phyloP scores from a whole-genome alignment of 1,140 invertebrate species.

The Drosophila equinoxialis region DNA sequence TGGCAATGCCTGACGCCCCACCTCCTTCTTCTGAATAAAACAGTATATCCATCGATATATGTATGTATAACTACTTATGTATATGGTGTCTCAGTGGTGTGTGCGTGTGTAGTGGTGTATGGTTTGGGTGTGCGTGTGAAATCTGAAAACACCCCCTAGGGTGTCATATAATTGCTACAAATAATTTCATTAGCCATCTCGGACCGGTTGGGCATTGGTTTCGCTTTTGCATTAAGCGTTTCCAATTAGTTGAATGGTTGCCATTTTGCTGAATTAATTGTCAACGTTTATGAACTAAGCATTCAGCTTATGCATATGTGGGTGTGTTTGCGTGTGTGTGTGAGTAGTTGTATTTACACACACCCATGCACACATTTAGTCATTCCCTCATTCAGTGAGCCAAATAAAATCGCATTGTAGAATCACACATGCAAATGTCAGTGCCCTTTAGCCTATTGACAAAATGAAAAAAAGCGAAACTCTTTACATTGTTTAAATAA shows the following conservation, averaged over 20 bases:
- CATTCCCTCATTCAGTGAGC: slow-evolving; percentile 4
- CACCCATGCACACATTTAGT: slow-evolving; percentile 26
- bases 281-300: slow-evolving; percentile 76
- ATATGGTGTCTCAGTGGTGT: slow-evolving; percentile 2
- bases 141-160: slow-evolving; percentile 61
- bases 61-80: too few relatives aligned
- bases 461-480: slow-evolving; percentile 32
- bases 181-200: slow-evolving; percentile 69
- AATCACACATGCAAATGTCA: slow-evolving; percentile 49
- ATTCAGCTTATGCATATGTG: slow-evolving; percentile 23
- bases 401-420: slow-evolving; percentile 34
- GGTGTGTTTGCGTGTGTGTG: slow-evolving; percentile 6
- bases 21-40: neutral
- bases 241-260: slow-evolving; percentile 76
- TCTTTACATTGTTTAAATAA: slow-evolving; percentile 45
- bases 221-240: slow-evolving; percentile 67
- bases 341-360: slow-evolving; percentile 28
- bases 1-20: neutral
- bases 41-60: neutral
- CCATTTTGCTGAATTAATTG: slow-evolving; percentile 75
- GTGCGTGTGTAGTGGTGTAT: neutral
- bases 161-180: slow-evolving; percentile 68
- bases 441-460: slow-evolving; percentile 39
- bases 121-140: neutral
- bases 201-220: slow-evolving; percentile 49